Conservation (phyloP, 2,113 vertebrate genomes). For the Anarrhichthys ocellatus region DNA sequence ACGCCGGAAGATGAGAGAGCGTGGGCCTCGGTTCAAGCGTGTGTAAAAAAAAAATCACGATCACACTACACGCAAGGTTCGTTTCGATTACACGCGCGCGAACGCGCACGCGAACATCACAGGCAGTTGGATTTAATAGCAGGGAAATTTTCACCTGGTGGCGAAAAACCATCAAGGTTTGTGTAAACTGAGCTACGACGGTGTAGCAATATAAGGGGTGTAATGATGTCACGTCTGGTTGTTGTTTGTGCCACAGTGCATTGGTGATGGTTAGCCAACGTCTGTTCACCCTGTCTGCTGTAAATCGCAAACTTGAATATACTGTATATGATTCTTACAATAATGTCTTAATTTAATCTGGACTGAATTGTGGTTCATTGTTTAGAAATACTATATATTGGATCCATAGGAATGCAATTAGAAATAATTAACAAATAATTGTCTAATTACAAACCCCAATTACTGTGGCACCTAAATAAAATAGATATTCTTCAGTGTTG, state of each 20-base stretch:
- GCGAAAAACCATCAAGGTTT: constrained; percentile 50
- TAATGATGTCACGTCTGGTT: background rate
- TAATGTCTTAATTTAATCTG: background rate
- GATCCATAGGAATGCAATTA: background rate
- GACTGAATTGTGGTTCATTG: background rate
- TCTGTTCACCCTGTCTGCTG: background rate
- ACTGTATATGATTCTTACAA: background rate
- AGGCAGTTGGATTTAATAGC: background rate
- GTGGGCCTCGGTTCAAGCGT: background rate
- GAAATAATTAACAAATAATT: background rate
- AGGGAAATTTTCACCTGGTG: constrained; percentile 38
- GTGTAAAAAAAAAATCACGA: background rate
- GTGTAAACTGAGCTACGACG: background rate
- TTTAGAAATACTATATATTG: background rate
- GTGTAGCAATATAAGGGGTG: too few species aligned
- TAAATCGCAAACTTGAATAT: background rate
- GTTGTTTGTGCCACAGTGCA: background rate
- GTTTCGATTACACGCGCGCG: background rate
- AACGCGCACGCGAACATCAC: background rate
- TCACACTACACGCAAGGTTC: background rate
- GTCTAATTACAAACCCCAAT: background rate
- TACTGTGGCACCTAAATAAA: background rate
- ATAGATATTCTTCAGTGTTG: background rate
- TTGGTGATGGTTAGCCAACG: background rate
- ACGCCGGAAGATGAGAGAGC: constrained; percentile 6